phyloP scores from a whole-genome alignment of 2,888 invertebrate genomes.

The Cerastis rubricosa region DNA sequence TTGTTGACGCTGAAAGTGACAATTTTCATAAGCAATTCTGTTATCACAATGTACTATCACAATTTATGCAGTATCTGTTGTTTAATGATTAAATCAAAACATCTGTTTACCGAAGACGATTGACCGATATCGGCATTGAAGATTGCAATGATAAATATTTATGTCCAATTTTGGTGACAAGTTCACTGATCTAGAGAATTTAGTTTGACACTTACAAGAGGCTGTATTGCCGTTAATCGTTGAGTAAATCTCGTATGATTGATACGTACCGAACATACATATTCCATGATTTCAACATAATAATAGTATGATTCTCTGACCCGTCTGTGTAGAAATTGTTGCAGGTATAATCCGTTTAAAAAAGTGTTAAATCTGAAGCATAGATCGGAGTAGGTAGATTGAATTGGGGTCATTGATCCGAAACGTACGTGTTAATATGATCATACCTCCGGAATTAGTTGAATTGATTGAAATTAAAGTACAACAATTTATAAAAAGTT shows the following conservation, averaged over 20 bases:
- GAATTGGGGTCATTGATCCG: too few species aligned
- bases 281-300: too few species aligned
- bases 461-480: too few species aligned
- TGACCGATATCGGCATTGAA: constrained; percentile 18
- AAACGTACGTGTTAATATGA: too few species aligned
- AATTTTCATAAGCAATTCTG: background rate
- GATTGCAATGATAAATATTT: constrained; percentile 20
- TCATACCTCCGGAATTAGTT: too few species aligned
- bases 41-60: background rate
- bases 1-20: background rate
- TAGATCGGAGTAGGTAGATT: too few species aligned
- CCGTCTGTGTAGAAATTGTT: too few species aligned
- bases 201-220: background rate
- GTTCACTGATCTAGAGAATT: constrained; percentile 26
- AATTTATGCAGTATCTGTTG: constrained; percentile 13
- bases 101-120: constrained; percentile 9
- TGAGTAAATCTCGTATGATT: constrained; percentile 18
- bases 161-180: background rate
- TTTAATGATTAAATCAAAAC: constrained; percentile 31
- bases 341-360: too few species aligned
- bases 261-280: constrained; percentile 8
- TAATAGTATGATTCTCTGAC: too few species aligned
- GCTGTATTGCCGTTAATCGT: constrained; percentile 13
- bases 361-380: too few species aligned
- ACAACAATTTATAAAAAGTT: too few species aligned